Conservation (phyloP, 1,140 invertebrate species). For the Listronotus bonariensis region DNA sequence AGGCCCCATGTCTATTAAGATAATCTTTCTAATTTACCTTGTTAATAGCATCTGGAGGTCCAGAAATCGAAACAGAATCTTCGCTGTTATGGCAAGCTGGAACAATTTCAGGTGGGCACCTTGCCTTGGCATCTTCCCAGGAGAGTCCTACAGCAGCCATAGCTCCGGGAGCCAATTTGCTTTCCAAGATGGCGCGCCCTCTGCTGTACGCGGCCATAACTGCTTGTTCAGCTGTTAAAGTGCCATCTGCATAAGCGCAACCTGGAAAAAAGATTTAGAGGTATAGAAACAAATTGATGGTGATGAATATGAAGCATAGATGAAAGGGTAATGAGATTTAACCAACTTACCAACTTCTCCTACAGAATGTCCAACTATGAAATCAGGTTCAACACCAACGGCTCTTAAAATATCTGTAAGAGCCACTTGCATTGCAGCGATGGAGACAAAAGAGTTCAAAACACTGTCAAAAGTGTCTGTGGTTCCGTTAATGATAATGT, state of each 20-base stretch:
- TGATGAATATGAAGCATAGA: too few relatives aligned
- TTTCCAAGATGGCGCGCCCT: constrained; percentile 83
- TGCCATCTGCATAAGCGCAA: constrained; percentile 96
- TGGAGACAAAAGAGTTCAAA: constrained; percentile 87
- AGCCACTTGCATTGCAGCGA: constrained; percentile 94
- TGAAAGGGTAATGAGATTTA: too few relatives aligned
- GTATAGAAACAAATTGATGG: too few relatives aligned
- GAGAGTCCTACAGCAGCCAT: constrained; percentile 89
- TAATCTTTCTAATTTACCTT: constrained; percentile 53
- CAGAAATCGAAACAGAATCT: constrained; percentile 93
- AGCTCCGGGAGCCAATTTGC: constrained; percentile 70
- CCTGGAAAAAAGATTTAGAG: constrained; percentile 58
- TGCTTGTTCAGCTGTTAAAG: constrained; percentile 90
- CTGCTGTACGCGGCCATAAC: constrained; percentile 91
- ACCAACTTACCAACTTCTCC: constrained; percentile 73
- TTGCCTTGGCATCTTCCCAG: constrained; percentile 80
- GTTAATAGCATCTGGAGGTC: constrained; percentile 71
- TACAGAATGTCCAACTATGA: constrained; percentile 94
- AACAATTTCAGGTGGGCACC: constrained; percentile 76
- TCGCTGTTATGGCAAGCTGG: constrained; percentile 92
- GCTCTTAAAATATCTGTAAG: constrained; percentile 82
- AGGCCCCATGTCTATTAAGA: too few relatives aligned
- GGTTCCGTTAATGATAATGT: constrained; percentile 77
- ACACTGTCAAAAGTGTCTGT: constrained; percentile 81
- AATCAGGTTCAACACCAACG: constrained; percentile 84